Evolutionary conservation across 2,888 invertebrate species (phyloP).

Genomic region (Volucella zonaria): DNA sequence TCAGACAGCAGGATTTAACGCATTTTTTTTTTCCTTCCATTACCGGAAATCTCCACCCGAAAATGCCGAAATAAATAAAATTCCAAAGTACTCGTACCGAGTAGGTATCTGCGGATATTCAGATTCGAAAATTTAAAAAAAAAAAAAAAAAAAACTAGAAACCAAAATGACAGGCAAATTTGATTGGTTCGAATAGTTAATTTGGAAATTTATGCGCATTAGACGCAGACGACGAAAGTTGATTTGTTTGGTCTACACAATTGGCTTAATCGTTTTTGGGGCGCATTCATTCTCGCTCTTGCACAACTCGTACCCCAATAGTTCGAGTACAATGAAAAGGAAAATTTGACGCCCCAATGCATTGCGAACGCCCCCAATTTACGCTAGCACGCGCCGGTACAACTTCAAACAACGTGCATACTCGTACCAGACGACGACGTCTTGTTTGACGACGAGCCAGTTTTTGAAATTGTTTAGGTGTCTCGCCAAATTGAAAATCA

Average conservation of each 20-base stretch:
- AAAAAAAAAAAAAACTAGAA: neutral
- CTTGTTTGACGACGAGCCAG: slow-evolving; percentile 46
- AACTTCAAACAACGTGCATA: slow-evolving; percentile 61
- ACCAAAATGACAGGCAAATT: slow-evolving; percentile 64
- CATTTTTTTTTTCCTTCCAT: slow-evolving; percentile 24
- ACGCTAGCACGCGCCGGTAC: slow-evolving; percentile 48
- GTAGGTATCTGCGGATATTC: slow-evolving; percentile 32
- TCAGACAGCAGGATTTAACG: slow-evolving; percentile 58
- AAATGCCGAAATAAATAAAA: slow-evolving; percentile 52
- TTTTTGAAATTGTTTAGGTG: slow-evolving; percentile 50
- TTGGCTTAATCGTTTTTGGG: slow-evolving; percentile 53
- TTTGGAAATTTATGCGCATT: slow-evolving; percentile 69
- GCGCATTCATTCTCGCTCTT: slow-evolving; percentile 11
- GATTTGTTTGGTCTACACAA: slow-evolving; percentile 71
- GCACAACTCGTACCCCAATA: neutral
- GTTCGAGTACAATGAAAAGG: neutral
- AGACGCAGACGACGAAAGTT: slow-evolving; percentile 63
- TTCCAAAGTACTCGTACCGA: slow-evolving; percentile 7
- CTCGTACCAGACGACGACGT: slow-evolving; percentile 39
- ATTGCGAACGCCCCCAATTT: slow-evolving; percentile 66
- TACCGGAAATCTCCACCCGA: slow-evolving; percentile 19
- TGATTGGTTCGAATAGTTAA: slow-evolving; percentile 71
- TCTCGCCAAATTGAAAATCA: slow-evolving; percentile 58
- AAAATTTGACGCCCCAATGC: slow-evolving; percentile 63
- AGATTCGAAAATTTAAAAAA: slow-evolving; percentile 5